Base-by-base conservation (phyloP, 2,888 invertebrate genomes). In the Crioceris asparagi region DNA sequence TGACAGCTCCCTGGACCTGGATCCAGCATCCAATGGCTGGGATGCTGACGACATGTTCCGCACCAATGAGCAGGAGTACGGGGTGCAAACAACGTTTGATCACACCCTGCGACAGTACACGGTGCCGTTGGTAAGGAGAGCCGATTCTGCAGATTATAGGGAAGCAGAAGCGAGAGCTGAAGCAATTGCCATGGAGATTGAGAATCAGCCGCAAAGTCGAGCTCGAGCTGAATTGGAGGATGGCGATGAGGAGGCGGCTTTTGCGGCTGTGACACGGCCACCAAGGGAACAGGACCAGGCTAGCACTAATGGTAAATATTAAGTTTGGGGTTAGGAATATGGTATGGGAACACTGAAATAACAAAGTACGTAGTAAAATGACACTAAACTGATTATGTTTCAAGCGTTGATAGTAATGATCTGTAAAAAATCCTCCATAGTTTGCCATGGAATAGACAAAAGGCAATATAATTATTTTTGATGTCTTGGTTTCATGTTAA, bases 1-100 rank as follows among this genome's bases (percentile, higher is more conserved):
- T 53, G 23, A 72, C 31, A 70, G 75, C 17, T 70, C 77, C 39
- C 66, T 75, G 47, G 83, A 83, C 51, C 64, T 85, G 39, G 84
- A 84, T 57, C 83, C 83, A 57, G 75, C 81, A 65, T n/a, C n/a
- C n/a, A 92, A 92, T 70, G 96, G 96, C 40, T 97, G 97, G 96
- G 90, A 93, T 69, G 83, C 85, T 2, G 80, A 84, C 63, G 94
- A 96, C 51, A 97, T 97, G 96, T 97, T 97, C 67, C 75, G 82
- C 47, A 87, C 83, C 62, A 96, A 96, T 67, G 88, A 90, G 62
- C 76, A 79, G 59, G 76, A 84, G 48, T 94, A 93, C 65, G 92
- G 94, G 36, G 90, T 53, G 3, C 82, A 82, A 55, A 86, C 92
- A 49, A 90, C 90, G 2, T 97, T 87, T 62, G 91, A 92, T 60